Evolutionary conservation across 2,888 invertebrate genomes (phyloP).

Genomic region (Gastrophysa polygoni): DNA sequence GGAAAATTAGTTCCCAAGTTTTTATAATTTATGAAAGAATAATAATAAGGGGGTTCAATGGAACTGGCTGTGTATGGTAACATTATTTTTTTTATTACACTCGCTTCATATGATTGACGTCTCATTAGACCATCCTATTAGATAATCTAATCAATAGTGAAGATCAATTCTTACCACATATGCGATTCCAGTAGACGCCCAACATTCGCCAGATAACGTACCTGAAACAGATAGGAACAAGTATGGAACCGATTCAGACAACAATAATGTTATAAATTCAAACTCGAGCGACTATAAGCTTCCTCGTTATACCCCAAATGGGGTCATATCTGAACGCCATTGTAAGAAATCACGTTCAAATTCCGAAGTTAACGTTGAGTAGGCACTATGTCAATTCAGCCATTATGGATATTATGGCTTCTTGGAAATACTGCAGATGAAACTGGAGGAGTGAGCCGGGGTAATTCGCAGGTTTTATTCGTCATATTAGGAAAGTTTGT

Average conservation of each 20-base stretch:
- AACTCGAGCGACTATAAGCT: slow-evolving; percentile 14
- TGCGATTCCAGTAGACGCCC: neutral
- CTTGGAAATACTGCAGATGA: slow-evolving; percentile 30
- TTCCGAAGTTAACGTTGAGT: slow-evolving; percentile 14
- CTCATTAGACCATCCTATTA: no score
- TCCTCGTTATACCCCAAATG: slow-evolving; percentile 7
- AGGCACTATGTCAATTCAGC: slow-evolving; percentile 21
- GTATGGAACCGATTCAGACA: slow-evolving; percentile 13
- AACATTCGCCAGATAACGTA: slow-evolving; percentile 1
- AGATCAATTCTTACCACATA: neutral
- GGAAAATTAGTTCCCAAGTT: no score
- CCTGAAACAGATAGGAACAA: slow-evolving; percentile 14
- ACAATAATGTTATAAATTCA: slow-evolving; percentile 18
- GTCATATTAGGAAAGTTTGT: slow-evolving; percentile 42
- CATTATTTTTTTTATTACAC: no score
- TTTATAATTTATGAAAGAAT: no score
- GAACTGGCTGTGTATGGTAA: no score
- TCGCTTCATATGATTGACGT: no score
- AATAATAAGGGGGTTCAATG: no score
- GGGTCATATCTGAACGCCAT: slow-evolving; percentile 18
- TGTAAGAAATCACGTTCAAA: slow-evolving; percentile 24
- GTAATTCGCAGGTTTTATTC: slow-evolving; percentile 36
- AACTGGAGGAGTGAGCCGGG: slow-evolving; percentile 29
- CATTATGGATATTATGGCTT: slow-evolving; percentile 25
- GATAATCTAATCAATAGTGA: neutral